Evolutionary conservation across 2,113 vertebrate species (phyloP), one percentile per base, ranked within the genome.

Genomic region (Herpetotheres cachinnans): DNA sequence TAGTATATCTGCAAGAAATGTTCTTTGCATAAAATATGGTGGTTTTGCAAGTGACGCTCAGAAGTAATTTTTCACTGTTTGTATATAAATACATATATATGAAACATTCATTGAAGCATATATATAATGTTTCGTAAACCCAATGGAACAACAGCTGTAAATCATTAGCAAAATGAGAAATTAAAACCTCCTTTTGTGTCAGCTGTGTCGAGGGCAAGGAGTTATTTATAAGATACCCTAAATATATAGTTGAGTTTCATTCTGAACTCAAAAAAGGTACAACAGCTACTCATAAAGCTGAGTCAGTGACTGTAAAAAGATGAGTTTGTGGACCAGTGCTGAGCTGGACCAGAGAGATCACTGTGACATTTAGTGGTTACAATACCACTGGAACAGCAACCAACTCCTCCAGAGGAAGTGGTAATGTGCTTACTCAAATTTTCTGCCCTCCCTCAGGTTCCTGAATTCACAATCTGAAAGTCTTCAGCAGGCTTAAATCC

Each of bases 291-390:
- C 88, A 91, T 46, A 94, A 69, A 96, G 89, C 95, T 83, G 91
- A 96, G 84, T 94, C 93, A 90, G 86, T 89, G 86, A 70, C 74
- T 93, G 87, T 91, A 66, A 69, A 90, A 96, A 94, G 88, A 94
- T 59, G 74, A 88, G 81, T 67, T 82, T 83, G 94, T 3, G 62
- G 92, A 94, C 80, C 73, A 80, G 27, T 90, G 77, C 88, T 84
- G 92, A 94, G 95, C 86, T 97, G 93, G 90, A 92, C 92, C 77
- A 78, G 84, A 84, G 87, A 94, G 88, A 95, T 96, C 85, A 83
- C 42, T 59, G 93, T 97, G 96, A 97, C 93, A 96, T 97, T 97
- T 96, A 86, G 93, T 89, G 96, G 93, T 95, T 96, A 95, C 91
- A 95, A 79, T 96, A 96, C 97, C 92, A 96, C 95, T 97, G 83